Evolutionary conservation across 2,113 vertebrate species (phyloP), one percentile per base, ranked within the genome.

Genomic region (Halcyon malimbica): DNA sequence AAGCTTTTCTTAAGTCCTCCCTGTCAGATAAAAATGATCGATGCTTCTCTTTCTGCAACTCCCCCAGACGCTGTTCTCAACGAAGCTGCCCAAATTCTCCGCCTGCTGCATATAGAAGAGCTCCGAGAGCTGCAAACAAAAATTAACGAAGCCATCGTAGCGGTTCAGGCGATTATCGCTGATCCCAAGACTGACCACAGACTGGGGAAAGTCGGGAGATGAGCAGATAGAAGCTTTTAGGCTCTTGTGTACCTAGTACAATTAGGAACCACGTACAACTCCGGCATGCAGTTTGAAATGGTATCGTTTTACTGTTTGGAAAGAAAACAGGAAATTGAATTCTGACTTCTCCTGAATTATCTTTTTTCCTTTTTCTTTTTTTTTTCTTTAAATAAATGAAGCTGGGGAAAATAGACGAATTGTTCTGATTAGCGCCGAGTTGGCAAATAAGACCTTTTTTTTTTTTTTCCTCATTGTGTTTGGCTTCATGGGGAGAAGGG

Each of bases 151-250:
- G 99, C 99, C 77, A 99, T 99, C 12, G 99, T 99, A 26, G 99
- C 99, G 1, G 99, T 99, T 9, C 99, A 99, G 98, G 99, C 99
- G 16, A 99, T 99, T 88, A 99, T 99, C 24, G 99, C 99, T 9
- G 99, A 99, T 94, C 99, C 99, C 96, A 99, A 99, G 97, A 99
- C 99, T 31, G 99, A 99, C 97, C 99, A 99, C 98, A 98, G 99
- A 97, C 98, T 99, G 97, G 99, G 99, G 4, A 99, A 99, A 94
- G 99, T 99, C 4, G 99, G 99, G 89, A 99, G 99, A 99, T 99
- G 98, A 99, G 70, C 63, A 28, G 33, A 19, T 5, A 7, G 53
- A 59, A 63, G 79, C n/a, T 57, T 39, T 42, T 24, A 83, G 62
- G 33, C 37, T 93, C n/a, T 35, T 7, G 56, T 54, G 89, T 86